Percentiles rank a stretch among this genome's conserved stretches.
These are phyloP conservation scores for Oreochromis spilurus DNA, from an alignment of 2,113 vertebrate species.

Conservation along the genomic window DNA sequence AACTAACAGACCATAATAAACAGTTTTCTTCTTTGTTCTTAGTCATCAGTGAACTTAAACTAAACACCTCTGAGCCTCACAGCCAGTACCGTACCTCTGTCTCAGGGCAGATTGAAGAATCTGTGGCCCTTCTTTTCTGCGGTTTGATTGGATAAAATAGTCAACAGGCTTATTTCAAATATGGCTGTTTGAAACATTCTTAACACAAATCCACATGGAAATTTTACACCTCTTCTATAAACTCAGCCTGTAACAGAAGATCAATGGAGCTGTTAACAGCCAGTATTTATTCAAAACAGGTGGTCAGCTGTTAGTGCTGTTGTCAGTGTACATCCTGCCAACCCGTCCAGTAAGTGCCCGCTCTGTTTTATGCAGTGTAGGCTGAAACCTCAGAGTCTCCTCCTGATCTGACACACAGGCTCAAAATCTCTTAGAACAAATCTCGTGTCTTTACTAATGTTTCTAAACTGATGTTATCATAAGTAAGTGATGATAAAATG, in stretches of 20 bases:
- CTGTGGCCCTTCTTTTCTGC: fast-evolving
- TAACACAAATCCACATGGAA: background rate
- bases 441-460: fast-evolving
- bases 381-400: background rate
- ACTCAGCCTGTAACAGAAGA: background rate
- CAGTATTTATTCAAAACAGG: background rate
- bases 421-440: fast-evolving
- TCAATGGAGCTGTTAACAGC: background rate
- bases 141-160: fast-evolving
- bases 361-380: background rate
- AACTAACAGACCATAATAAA: background rate
- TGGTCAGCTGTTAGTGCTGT: background rate
- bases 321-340: background rate
- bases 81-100: fast-evolving
- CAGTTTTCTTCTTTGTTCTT: background rate
- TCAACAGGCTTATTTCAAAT: background rate
- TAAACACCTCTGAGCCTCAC: background rate
- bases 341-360: background rate
- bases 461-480: background rate
- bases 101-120: background rate
- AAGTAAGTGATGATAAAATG: background rate
- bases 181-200: fast-evolving
- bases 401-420: background rate
- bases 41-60: background rate
- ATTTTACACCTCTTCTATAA: background rate